Base-by-base conservation (phyloP, 2,888 invertebrate genomes). In the Blomia tropicalis region DNA sequence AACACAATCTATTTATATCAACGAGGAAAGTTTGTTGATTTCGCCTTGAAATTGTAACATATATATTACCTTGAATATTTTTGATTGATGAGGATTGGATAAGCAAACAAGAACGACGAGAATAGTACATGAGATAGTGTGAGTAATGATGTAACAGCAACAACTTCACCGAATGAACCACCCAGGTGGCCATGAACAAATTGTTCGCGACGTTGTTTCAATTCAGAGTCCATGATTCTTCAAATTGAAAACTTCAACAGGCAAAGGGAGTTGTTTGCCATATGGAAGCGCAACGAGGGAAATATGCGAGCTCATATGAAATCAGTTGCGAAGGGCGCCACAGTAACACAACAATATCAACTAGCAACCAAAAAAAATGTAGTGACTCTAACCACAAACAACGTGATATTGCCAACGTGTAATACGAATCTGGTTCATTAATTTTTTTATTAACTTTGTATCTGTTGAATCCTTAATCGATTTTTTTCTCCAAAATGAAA, bases 401-500 rank as follows among this genome's bases (percentile, higher is more conserved):
- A n/a, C n/a, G n/a, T n/a, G n/a, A n/a, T n/a, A n/a, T n/a, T n/a
- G n/a, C n/a, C n/a, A n/a, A n/a, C n/a, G n/a, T n/a, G n/a, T n/a
- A n/a, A n/a, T n/a, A n/a, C n/a, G n/a, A n/a, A n/a, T n/a, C n/a
- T n/a, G n/a, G n/a, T n/a, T n/a, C n/a, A n/a, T n/a, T n/a, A n/a
- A n/a, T n/a, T n/a, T n/a, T n/a, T n/a, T n/a, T n/a, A n/a, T n/a
- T n/a, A n/a, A n/a, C n/a, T n/a, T n/a, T n/a, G n/a, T n/a, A n/a
- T n/a, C n/a, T n/a, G n/a, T n/a, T n/a, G n/a, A n/a, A n/a, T n/a
- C n/a, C n/a, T n/a, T n/a, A n/a, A n/a, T n/a, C n/a, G n/a, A n/a
- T n/a, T 36, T 17, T 36, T 36, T 36, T 36, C 36, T 36, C 36
- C 7, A 17, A 36, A 36, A 47, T 47, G 51, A 11, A 85, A 68